These are phyloP conservation scores for Clostera curtula DNA, from an alignment of 2,888 invertebrate species.

Conservation along the genomic window DNA sequence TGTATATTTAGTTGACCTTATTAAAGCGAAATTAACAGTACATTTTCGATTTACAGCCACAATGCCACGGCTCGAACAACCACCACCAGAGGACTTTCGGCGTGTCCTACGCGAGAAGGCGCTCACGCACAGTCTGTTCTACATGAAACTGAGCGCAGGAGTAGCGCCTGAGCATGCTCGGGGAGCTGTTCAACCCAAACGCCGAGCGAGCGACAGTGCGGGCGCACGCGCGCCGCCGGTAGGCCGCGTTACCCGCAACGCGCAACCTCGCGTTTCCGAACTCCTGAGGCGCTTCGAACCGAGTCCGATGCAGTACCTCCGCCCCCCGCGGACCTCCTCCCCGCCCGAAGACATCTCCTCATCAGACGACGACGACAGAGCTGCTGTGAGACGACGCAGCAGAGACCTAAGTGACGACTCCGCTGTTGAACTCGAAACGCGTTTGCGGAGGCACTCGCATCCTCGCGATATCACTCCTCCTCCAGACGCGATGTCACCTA, in stretches of 20 bases:
- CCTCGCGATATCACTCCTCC: slow-evolving; percentile 58
- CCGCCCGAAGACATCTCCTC: slow-evolving; percentile 63
- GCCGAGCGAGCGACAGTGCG: slow-evolving; percentile 40
- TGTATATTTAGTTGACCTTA: not conserved
- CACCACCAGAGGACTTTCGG: slow-evolving; percentile 61
- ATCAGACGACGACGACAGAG: slow-evolving; percentile 67
- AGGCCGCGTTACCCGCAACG: slow-evolving; percentile 50
- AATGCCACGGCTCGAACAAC: slow-evolving; percentile 61
- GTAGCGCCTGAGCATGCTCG: slow-evolving; percentile 35
- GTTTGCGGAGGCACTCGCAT: slow-evolving; percentile 53
- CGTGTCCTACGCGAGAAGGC: slow-evolving; percentile 68
- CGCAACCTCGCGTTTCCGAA: slow-evolving; percentile 62
- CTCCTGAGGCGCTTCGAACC: slow-evolving; percentile 61
- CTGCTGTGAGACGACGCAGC: slow-evolving; percentile 59
- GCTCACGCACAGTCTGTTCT: slow-evolving; percentile 65
- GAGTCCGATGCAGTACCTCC: slow-evolving; percentile 65
- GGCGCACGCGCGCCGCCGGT: slow-evolving; percentile 52
- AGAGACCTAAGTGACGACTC: slow-evolving; percentile 72
- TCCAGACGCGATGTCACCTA: slow-evolving; percentile 55
- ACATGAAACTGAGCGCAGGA: slow-evolving; percentile 61
- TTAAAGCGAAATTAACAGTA: not conserved
- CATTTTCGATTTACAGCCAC: no score
- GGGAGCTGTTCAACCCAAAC: slow-evolving; percentile 23
- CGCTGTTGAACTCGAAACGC: slow-evolving; percentile 71
- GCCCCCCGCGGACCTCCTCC: slow-evolving; percentile 56